These are phyloP conservation scores for Scaptodrosophila latifasciaeformis DNA, from an alignment of 2,888 invertebrate species.

Conservation along the genomic window DNA sequence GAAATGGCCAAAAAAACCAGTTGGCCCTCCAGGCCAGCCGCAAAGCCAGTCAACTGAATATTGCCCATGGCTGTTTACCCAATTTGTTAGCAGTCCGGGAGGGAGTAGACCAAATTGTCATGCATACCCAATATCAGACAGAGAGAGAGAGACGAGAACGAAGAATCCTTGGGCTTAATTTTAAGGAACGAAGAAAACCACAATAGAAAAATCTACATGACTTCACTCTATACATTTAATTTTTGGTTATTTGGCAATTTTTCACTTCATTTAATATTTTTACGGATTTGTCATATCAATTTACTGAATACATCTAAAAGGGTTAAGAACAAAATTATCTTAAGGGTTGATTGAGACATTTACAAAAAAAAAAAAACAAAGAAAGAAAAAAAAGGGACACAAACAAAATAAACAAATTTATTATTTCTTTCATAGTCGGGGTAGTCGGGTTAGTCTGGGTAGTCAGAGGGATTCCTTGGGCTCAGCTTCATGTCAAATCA, in stretches of 20 bases:
- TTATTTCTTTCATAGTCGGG: slow-evolving; percentile 25
- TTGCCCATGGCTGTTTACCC: slow-evolving; percentile 64
- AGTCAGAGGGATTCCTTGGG: slow-evolving; percentile 4
- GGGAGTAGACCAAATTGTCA: slow-evolving; percentile 33
- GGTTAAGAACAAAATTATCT: slow-evolving; percentile 44
- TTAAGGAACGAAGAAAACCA: slow-evolving; percentile 32
- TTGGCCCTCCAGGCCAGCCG: slow-evolving; percentile 38
- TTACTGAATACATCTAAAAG: too few relatives aligned
- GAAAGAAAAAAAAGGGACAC: slow-evolving; percentile 27
- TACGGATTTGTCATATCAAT: slow-evolving; percentile 63
- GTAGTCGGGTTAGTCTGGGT: neutral
- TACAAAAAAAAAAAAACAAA: slow-evolving; percentile 11
- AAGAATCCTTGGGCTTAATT: slow-evolving; percentile 38
- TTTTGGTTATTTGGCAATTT: slow-evolving; percentile 74
- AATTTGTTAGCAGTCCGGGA: slow-evolving; percentile 39
- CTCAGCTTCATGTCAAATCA: slow-evolving; percentile 60
- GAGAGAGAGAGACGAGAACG: neutral
- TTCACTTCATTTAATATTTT: slow-evolving; percentile 72
- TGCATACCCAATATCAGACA: slow-evolving; percentile 31
- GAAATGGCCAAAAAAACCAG: slow-evolving; percentile 19
- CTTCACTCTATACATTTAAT: slow-evolving; percentile 59
- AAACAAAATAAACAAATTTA: slow-evolving; percentile 60
- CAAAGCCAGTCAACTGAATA: slow-evolving; percentile 70
- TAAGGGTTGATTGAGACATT: slow-evolving; percentile 53
- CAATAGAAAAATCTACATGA: slow-evolving; percentile 11